Conservation (phyloP, 1,140 invertebrate species). For the Stenopsyche tienmushanensis region DNA sequence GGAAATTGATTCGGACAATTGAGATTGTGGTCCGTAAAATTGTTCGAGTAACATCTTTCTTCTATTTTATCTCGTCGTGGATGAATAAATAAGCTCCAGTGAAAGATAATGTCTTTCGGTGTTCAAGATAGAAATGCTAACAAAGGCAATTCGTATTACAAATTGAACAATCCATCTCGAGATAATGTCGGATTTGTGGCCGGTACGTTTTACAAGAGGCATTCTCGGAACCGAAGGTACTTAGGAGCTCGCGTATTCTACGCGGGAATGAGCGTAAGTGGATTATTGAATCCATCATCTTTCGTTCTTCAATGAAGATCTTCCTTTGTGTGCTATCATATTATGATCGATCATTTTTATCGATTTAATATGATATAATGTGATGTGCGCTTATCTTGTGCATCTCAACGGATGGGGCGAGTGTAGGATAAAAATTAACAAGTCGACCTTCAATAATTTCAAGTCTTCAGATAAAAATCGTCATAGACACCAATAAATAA, state of each 20-base stretch:
- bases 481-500: too few relatives aligned
- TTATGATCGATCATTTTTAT: too few relatives aligned
- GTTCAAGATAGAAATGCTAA: neutral
- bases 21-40: neutral
- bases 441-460: too few relatives aligned
- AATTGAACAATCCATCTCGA: slow-evolving; percentile 14
- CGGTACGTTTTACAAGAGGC: neutral
- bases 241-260: too few relatives aligned
- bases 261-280: neutral
- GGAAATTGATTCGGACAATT: too few relatives aligned
- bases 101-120: neutral
- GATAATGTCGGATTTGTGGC: neutral
- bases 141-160: neutral
- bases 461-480: too few relatives aligned
- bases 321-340: neutral
- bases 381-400: too few relatives aligned
- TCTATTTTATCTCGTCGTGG: neutral
- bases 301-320: neutral
- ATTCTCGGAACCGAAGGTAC: neutral
- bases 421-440: too few relatives aligned
- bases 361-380: too few relatives aligned
- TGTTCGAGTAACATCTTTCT: neutral
- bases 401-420: too few relatives aligned
- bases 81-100: neutral
- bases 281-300: neutral